These are phyloP conservation scores for Xenopus petersii DNA, from an alignment of 2,797 vertebrate genomes.

Conservation along the genomic window DNA sequence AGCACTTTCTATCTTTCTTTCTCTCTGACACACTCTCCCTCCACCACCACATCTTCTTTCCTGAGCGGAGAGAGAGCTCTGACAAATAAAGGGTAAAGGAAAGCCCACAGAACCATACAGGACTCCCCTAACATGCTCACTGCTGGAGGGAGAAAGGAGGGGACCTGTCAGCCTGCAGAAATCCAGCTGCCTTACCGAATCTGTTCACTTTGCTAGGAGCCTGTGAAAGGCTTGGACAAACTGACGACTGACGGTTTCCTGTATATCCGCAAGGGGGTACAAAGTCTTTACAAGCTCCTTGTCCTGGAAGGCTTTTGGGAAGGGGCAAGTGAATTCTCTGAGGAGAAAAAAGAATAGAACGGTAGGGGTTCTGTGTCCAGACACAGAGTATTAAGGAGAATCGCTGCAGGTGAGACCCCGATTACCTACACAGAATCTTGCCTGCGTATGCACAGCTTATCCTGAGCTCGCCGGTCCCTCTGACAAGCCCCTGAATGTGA, in stretches of 20 bases:
- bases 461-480: conserved; percentile 13
- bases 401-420: conserved; percentile 36
- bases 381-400: not conserved
- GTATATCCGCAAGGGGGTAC: not conserved
- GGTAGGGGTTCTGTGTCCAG: not conserved
- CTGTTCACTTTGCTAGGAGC: conserved; percentile 18
- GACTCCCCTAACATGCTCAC: conserved; percentile 7
- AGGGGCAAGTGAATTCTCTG: not conserved
- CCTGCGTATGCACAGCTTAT: conserved; percentile 11
- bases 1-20: conserved; percentile 4
- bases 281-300: conserved; percentile 10
- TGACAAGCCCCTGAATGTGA: conserved; percentile 29
- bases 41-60: conserved; percentile 23
- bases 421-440: conserved; percentile 36
- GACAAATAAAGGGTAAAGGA: conserved; percentile 11
- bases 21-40: conserved; percentile 6
- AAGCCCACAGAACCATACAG: not conserved
- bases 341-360: not conserved
- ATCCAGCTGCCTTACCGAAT: conserved; percentile 6
- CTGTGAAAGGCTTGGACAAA: not conserved
- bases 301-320: conserved; percentile 1
- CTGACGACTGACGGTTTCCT: not conserved
- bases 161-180: conserved; percentile 26
- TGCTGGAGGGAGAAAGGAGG: conserved; percentile 4
- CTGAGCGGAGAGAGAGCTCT: conserved; percentile 10